phyloP scores from a whole-genome alignment of 2,888 invertebrate genomes.

The Agriopis leucophaearia region DNA sequence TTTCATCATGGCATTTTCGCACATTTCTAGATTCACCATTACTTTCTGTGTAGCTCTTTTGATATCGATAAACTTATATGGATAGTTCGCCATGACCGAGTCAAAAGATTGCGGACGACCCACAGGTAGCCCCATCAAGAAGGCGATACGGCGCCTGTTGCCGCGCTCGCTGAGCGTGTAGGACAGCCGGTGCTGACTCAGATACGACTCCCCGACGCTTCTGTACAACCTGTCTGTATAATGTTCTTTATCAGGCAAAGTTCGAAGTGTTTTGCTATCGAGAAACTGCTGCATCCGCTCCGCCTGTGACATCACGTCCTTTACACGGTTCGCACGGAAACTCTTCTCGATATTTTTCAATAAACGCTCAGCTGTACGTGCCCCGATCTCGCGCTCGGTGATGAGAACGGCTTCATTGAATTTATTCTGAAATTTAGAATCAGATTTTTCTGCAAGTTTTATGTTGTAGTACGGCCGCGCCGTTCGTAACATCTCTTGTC shows the following conservation, averaged over 20 bases:
- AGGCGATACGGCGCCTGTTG: conserved; percentile 77
- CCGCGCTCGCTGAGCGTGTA: conserved; percentile 78
- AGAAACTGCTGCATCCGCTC: conserved; percentile 80
- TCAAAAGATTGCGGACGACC: conserved; percentile 78
- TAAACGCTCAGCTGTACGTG: conserved; percentile 70
- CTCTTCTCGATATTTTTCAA: conserved; percentile 71
- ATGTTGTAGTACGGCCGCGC: conserved; percentile 80
- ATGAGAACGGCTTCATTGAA: conserved; percentile 69
- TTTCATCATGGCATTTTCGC: conserved; percentile 79
- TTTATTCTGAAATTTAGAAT: conserved; percentile 73
- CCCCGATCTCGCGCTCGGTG: conserved; percentile 73
- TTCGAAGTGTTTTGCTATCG: conserved; percentile 73
- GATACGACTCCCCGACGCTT: conserved; percentile 77
- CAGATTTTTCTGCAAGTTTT: conserved; percentile 75
- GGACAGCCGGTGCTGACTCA: conserved; percentile 74
- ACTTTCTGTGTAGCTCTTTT: conserved; percentile 73
- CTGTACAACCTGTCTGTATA: conserved; percentile 77
- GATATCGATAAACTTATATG: conserved; percentile 76
- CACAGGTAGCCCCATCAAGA: conserved; percentile 77
- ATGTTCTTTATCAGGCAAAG: conserved; percentile 74
- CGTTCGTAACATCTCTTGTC: conserved; percentile 77
- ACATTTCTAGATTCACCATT: conserved; percentile 71
- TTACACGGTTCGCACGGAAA: conserved; percentile 67
- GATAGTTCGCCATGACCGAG: conserved; percentile 80
- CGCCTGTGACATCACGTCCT: conserved; percentile 75